phyloP scores from a whole-genome alignment of 2,888 invertebrate species.

The Pediacus dermestoides region DNA sequence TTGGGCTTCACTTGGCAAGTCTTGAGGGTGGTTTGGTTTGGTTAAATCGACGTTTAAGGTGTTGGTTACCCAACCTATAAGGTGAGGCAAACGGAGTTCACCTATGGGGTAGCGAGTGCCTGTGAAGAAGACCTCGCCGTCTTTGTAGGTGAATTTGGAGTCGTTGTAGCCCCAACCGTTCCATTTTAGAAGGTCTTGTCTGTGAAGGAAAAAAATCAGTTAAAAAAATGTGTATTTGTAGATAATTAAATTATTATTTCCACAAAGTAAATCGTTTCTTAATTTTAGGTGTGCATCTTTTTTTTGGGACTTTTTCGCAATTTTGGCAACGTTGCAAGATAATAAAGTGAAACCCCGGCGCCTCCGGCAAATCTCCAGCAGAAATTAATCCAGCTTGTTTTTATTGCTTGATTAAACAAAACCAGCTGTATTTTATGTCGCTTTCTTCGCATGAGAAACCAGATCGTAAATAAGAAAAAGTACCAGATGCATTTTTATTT shows the following conservation, averaged over 20 bases:
- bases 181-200: conserved; percentile 93
- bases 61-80: conserved; percentile 75
- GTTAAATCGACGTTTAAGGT: conserved; percentile 66
- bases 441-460: no score
- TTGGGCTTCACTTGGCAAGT: conserved; percentile 51
- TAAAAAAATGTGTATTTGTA: neutral
- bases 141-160: conserved; percentile 73
- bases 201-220: conserved; percentile 47
- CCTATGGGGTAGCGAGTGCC: conserved; percentile 76
- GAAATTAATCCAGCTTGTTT: no score
- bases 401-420: no score
- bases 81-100: conserved; percentile 68
- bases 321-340: no score
- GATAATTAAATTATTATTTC: neutral
- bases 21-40: conserved; percentile 54
- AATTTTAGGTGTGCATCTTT: no score
- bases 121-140: conserved; percentile 70
- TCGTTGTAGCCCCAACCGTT: conserved; percentile 99
- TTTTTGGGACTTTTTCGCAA: no score
- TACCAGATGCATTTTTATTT: no score
- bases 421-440: no score
- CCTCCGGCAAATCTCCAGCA: no score
- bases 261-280: no score
- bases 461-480: no score
- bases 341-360: no score